These are phyloP conservation scores for Muscicapa striata DNA, from an alignment of 2,797 vertebrate species.

Conservation along the genomic window DNA sequence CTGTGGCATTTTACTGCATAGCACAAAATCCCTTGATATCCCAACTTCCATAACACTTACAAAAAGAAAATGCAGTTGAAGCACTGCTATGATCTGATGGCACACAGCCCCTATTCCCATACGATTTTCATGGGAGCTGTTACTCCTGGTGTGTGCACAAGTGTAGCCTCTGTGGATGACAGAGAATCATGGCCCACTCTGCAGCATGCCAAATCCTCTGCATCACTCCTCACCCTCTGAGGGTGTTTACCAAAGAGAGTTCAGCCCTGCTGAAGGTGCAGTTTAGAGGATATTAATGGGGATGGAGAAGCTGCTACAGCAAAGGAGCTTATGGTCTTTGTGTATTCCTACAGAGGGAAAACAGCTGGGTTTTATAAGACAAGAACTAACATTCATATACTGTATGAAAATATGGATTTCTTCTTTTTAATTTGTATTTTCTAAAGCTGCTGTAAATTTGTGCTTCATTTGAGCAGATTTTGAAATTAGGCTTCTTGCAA, in stretches of 20 bases:
- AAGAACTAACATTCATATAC: not conserved
- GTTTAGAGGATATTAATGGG: not conserved
- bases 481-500: not conserved
- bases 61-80: not conserved
- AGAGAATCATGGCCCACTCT: not conserved
- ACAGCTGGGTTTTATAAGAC: not conserved
- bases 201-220: not conserved
- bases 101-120: not conserved
- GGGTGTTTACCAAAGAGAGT: not conserved
- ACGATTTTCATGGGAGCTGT: not conserved
- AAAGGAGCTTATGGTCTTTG: not conserved
- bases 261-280: not conserved
- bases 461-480: not conserved
- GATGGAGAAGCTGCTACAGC: not conserved
- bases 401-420: not conserved
- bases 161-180: not conserved
- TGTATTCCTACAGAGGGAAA: not conserved
- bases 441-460: not conserved
- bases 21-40: not conserved
- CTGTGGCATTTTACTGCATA: not conserved
- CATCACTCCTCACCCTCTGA: not conserved
- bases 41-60: not conserved
- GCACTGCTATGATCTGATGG: not conserved
- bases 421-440: not conserved
- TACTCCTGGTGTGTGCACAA: not conserved